Conservation (phyloP, 2,888 invertebrate genomes). For the Cataglyphis cursor region DNA sequence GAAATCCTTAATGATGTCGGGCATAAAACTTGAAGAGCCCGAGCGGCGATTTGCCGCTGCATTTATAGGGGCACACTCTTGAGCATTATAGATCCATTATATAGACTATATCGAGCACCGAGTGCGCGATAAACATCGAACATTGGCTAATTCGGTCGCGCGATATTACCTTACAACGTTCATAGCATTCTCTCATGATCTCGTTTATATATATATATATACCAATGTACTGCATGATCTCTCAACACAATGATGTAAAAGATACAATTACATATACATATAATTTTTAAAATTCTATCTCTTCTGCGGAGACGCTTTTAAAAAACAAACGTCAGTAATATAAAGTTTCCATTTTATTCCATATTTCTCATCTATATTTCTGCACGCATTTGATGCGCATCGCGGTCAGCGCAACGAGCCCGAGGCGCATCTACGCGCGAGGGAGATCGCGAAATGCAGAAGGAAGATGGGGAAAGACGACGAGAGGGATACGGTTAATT, state of each 20-base stretch:
- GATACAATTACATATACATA: neutral
- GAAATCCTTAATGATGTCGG: neutral
- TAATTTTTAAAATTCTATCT: neutral
- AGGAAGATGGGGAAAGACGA: conserved; percentile 1
- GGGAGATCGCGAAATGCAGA: conserved; percentile 7
- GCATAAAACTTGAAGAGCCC: neutral
- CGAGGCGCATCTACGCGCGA: neutral
- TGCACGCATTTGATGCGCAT: conserved; percentile 27
- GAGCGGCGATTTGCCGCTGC: neutral
- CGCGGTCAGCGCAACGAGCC: conserved; percentile 27
- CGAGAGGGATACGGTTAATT: conserved; percentile 69
- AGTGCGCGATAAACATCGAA: neutral
- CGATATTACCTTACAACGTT: conserved; percentile 6
- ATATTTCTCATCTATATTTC: neutral
- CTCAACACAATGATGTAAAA: neutral
- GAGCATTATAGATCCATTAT: neutral
- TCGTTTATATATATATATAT: neutral
- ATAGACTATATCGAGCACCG: neutral
- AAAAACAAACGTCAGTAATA: neutral
- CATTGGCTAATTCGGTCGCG: neutral
- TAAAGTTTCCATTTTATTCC: conserved; percentile 12
- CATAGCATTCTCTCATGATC: neutral
- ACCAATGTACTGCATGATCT: neutral
- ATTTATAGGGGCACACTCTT: neutral
- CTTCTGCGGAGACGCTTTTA: neutral